phyloP scores from a whole-genome alignment of 2,113 vertebrate genomes.

The rat (Rattus norvegicus) region DNA sequence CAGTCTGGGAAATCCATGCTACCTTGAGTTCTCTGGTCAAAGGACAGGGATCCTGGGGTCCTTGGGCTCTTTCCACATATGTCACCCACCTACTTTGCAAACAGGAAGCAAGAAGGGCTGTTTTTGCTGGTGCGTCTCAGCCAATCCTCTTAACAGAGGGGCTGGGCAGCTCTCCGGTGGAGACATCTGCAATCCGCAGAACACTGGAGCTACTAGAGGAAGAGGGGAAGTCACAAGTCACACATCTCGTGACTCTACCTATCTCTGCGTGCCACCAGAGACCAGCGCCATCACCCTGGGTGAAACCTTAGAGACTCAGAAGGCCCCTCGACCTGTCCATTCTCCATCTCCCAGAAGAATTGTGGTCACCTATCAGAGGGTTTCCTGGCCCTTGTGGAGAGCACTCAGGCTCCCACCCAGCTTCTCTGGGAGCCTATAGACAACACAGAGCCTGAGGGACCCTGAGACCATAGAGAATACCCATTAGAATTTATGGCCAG shows the following conservation, averaged over 20 bases:
- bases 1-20: neutral
- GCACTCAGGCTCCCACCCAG: neutral
- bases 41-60: neutral
- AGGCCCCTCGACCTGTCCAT: neutral
- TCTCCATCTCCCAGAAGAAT: neutral
- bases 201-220: constrained; percentile 73
- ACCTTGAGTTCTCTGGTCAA: neutral
- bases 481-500: too few relatives aligned
- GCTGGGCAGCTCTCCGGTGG: constrained; percentile 49
- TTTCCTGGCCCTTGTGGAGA: neutral
- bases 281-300: constrained; percentile 45
- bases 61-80: rapidly evolving
- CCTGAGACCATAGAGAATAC: neutral
- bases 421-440: neutral
- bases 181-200: constrained; percentile 69
- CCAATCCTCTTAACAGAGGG: constrained; percentile 63
- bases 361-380: neutral
- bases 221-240: constrained; percentile 65
- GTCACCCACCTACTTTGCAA: too few relatives aligned
- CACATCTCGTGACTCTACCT: constrained; percentile 71
- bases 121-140: constrained; percentile 14
- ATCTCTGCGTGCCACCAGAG: neutral
- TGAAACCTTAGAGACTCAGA: neutral
- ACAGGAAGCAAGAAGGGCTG: neutral
- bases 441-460: neutral